Base-by-base conservation (phyloP, 2,888 invertebrate genomes). In the Acutogordius australiensis region DNA sequence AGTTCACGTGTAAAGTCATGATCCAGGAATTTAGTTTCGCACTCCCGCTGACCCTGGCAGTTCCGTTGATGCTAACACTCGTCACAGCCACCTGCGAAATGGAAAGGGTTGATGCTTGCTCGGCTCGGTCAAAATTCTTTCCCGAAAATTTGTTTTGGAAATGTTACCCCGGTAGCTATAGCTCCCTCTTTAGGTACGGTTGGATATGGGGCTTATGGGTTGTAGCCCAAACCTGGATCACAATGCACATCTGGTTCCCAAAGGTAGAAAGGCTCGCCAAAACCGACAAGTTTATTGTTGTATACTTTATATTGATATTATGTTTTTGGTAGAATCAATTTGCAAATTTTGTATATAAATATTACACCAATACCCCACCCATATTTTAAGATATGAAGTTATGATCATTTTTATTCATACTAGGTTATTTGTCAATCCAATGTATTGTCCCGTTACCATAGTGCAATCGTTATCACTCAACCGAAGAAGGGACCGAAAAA, bases 21-120 rank as follows among this genome's bases (percentile, higher is more conserved):
- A 90, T 94, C 65, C 94, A 94, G 75, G 83, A 87, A 27, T 86
- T 90, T 75, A 87, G 90, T 69, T 91, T 88, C 68, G 88, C 94
- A 0, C 84, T 94, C 66, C 91, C 94, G 0, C 82, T 94, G 2
- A 85, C 84, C 70, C 77, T 94, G 63, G 82, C 86, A 0, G 84
- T 88, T 61, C 91, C 91, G 0, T 77, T 87, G 18, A 80, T 84
- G 1, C 82, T 90, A 27, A 84, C 85, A 2, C 70, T 86, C 60
- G 74, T 88, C 65, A 85, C 87, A 64, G 81, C 84, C 4, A 81
- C 82, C 1, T 88, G 88, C 66, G 86, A 87, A 56, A 75, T 87
- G 28, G 57, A 66, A 2, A 64, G 68, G 30, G 63, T 65, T 1
- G 61, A 63, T 18, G 61, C 62, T 18, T 63, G 63, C 60, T 8